A percentile compares a stretch with the other conserved stretches of the same genome.
Conservation (phyloP, 2,888 invertebrate genomes). For the Parnassius apollo region DNA sequence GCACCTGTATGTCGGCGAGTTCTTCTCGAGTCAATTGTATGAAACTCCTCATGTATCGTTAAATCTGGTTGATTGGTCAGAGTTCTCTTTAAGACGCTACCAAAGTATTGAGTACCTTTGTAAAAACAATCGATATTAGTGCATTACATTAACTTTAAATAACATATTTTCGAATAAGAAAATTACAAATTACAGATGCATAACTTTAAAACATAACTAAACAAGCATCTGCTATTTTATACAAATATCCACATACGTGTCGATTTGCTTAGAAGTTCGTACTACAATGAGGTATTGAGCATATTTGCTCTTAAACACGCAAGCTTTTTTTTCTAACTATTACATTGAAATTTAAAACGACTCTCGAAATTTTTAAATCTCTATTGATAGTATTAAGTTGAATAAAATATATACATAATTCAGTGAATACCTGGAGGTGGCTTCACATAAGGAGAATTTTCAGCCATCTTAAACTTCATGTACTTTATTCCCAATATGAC, state of each 20-base stretch:
- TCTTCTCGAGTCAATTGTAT: conserved; percentile 87
- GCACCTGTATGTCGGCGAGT: conserved; percentile 71
- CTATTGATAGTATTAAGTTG: too few relatives aligned
- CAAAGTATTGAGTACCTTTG: conserved; percentile 85
- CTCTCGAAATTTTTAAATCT: too few relatives aligned
- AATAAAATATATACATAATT: neutral
- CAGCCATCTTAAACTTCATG: conserved; percentile 68
- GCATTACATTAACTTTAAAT: neutral
- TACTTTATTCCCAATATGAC: conserved; percentile 70
- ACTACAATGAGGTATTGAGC: too few relatives aligned
- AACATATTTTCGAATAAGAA: too few relatives aligned
- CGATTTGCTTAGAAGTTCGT: too few relatives aligned
- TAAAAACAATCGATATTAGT: conserved; percentile 12
- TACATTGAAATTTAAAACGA: too few relatives aligned
- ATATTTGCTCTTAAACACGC: too few relatives aligned
- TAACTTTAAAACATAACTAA: too few relatives aligned
- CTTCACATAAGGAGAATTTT: conserved; percentile 68
- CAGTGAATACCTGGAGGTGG: conserved; percentile 61
- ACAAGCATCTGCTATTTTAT: too few relatives aligned
- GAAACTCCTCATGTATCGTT: conserved; percentile 85
- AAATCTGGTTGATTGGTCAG: conserved; percentile 90
- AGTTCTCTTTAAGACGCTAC: conserved; percentile 90
- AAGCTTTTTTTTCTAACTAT: too few relatives aligned
- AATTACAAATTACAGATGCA: too few relatives aligned
- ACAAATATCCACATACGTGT: too few relatives aligned